These are phyloP conservation scores for Biston betularia DNA, from an alignment of 2,888 invertebrate genomes.

Conservation along the genomic window DNA sequence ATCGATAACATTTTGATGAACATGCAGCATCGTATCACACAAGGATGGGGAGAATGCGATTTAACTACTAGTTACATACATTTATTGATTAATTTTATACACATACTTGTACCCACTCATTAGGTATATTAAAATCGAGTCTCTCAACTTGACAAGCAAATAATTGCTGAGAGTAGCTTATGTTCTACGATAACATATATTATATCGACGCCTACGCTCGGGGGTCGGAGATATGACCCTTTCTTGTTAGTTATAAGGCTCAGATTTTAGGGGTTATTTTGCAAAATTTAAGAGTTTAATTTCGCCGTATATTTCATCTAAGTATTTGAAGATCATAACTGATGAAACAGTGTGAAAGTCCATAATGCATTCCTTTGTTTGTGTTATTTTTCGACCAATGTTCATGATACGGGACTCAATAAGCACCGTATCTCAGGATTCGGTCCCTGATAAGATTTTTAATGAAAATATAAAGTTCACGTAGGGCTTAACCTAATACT, in stretches of 20 bases:
- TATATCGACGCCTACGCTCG: not conserved
- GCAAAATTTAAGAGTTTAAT: no score
- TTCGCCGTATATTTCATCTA: no score
- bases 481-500: no score
- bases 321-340: no score
- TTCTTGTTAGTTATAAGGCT: not conserved
- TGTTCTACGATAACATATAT: not conserved
- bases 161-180: not conserved
- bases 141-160: constrained; percentile 12
- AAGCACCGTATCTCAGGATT: no score
- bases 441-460: no score
- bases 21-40: constrained; percentile 76
- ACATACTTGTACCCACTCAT: constrained; percentile 49
- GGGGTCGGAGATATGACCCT: not conserved
- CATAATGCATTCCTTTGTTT: no score
- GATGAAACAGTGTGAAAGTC: no score
- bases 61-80: constrained; percentile 52
- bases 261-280: no score
- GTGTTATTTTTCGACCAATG: not conserved
- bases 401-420: not conserved
- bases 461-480: no score
- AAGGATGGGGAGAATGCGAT: constrained; percentile 66
- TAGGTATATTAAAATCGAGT: constrained; percentile 4
- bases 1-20: constrained; percentile 67
- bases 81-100: constrained; percentile 44